Percentiles rank a stretch among this genome's conserved stretches.
Conservation (phyloP, 2,888 invertebrate species). For the Drosophila tripunctata region DNA sequence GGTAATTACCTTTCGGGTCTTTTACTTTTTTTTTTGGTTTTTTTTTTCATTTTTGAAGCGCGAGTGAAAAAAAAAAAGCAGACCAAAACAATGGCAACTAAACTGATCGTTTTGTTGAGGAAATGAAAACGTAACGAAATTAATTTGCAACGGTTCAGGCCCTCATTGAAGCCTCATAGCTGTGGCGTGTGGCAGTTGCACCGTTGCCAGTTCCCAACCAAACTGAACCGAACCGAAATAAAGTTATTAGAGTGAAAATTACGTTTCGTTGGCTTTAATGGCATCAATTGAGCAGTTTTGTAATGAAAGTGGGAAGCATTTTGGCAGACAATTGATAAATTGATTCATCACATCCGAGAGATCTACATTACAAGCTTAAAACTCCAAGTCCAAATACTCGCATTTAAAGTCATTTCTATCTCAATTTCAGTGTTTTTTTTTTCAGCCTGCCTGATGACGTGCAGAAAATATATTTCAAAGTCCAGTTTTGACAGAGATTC, state of each 20-base stretch:
- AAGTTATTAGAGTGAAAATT: slow-evolving; percentile 71
- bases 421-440: slow-evolving; percentile 29
- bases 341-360: slow-evolving; percentile 15
- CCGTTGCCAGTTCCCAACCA: slow-evolving; percentile 9
- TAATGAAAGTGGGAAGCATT: slow-evolving; percentile 34
- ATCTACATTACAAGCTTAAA: not conserved
- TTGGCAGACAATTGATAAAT: slow-evolving; percentile 45
- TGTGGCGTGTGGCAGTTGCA: slow-evolving; percentile 62
- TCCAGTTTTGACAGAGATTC: slow-evolving; percentile 43
- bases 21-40: not conserved
- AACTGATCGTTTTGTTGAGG: slow-evolving; percentile 63
- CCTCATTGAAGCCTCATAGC: slow-evolving; percentile 44
- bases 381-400: slow-evolving; percentile 34
- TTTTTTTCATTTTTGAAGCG: not conserved
- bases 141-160: slow-evolving; percentile 69
- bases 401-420: slow-evolving; percentile 36
- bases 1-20: slow-evolving; percentile 66
- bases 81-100: slow-evolving; percentile 40
- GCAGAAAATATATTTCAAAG: slow-evolving; percentile 28
- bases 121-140: slow-evolving; percentile 77
- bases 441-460: slow-evolving; percentile 34
- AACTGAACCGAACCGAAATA: slow-evolving; percentile 38
- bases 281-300: slow-evolving; percentile 40
- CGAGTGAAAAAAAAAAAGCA: slow-evolving; percentile 10
- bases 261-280: slow-evolving; percentile 32